Evolutionary conservation across 2,888 invertebrate genomes (phyloP).

Genomic region (Camptogramma bilineatum): DNA sequence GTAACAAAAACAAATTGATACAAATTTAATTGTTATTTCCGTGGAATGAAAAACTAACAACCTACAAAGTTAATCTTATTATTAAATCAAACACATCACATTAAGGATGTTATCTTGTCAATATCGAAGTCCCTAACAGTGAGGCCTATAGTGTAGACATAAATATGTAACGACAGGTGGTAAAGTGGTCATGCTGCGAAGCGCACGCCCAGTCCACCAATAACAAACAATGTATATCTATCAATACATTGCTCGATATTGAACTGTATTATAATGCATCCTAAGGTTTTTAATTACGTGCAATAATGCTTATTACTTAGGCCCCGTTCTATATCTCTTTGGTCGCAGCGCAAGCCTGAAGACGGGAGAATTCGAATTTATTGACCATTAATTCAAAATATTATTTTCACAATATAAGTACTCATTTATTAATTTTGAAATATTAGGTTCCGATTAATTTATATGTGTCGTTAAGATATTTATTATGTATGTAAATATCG

Average conservation of each 20-base stretch:
- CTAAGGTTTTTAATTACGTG: constrained; percentile 61
- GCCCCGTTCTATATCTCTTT: constrained; percentile 47
- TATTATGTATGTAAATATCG: constrained; percentile 85
- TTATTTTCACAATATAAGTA: constrained; percentile 86
- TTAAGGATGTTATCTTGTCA: constrained; percentile 86
- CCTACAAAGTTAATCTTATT: constrained; percentile 82
- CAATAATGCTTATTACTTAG: constrained; percentile 50
- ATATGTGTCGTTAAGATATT: constrained; percentile 86
- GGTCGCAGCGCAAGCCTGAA: constrained; percentile 82
- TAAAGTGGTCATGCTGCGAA: constrained; percentile 84
- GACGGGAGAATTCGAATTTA: constrained; percentile 86
- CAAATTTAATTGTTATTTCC: constrained; percentile 70
- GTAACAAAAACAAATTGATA: constrained; percentile 38
- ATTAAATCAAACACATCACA: constrained; percentile 87
- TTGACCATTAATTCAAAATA: constrained; percentile 86
- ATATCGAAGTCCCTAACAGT: constrained; percentile 85
- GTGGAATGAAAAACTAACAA: constrained; percentile 67
- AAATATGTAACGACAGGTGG: constrained; percentile 86
- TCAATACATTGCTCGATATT: constrained; percentile 59
- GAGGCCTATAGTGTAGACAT: constrained; percentile 85
- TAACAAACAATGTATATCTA: constrained; percentile 59
- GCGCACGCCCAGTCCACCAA: constrained; percentile 73
- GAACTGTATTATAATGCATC: constrained; percentile 63
- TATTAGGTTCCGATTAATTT: constrained; percentile 86
- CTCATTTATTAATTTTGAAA: constrained; percentile 86